Evolutionary conservation across 1,140 invertebrate species (phyloP), one percentile per base, ranked within the genome.

Genomic region (Drosophila bocqueti): DNA sequence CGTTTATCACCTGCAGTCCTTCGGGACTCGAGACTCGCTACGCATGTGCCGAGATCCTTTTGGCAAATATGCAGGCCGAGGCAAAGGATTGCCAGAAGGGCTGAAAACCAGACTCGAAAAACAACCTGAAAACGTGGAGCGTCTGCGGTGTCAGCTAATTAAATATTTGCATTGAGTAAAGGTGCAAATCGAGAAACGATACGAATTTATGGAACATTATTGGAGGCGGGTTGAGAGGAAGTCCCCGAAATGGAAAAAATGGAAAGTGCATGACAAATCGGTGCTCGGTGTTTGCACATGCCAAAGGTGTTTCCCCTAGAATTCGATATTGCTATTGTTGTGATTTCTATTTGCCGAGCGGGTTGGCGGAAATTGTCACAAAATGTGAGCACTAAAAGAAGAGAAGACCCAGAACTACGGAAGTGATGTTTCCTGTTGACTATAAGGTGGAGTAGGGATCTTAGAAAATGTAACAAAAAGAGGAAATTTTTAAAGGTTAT

Each of bases 111-210:
- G n/a, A 7, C 49, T 50, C 16, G 16, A 50, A 50, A 10, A 31
- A 50, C 26, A 50, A n/a, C 11, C 55, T 50, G 59, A 52, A 59
- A 67, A 43, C 36, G 43, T 49, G 58, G 46, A 65, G 54, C 65
- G 50, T 63, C 63, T 45, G 43, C 38, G 58, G 29, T 65, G 57
- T 36, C 85, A 90, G 86, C 85, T 90, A 86, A 90, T 90, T 77
- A 85, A 90, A 90, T 90, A 90, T 90, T 90, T 90, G 76, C 81
- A 29, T 68, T 84, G 65, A 46, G 26, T 10, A 90, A 90, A 90
- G 86, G 85, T 90, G 85, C 85, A 90, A 89, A 84, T 76, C 71
- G 58, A 11, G 1, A 38, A 67, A 34, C 60, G 80, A 78, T 81
- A 81, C 46, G 67, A 36, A 77, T 74, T 84, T 55, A 78, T 89